Base-by-base conservation (phyloP, 2,888 invertebrate genomes). In the Onthophagus sagittarius region DNA sequence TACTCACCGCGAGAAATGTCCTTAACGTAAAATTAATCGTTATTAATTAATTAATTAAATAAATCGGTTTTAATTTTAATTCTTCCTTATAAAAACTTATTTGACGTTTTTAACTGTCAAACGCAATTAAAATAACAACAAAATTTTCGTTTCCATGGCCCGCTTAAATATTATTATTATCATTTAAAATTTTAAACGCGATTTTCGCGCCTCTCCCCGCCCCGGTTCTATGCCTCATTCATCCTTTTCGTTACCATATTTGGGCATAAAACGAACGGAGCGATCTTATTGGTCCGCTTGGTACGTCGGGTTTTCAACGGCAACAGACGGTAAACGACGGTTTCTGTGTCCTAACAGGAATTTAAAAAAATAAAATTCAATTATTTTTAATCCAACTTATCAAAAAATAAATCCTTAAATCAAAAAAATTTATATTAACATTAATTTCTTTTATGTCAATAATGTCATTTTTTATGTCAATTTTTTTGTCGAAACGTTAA, bases 241-340 rank as follows among this genome's bases (percentile, higher is more conserved):
- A 72, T 73, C 71, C 71, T 53, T 53, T 53, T 32, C 88, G 88
- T 91, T 90, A 90, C 93, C 93, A 90, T 92, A 92, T 92, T 92
- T 91, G 92, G 93, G 90, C 91, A 92, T 92, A 90, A 89, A 90
- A 90, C 89, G 89, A 89, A 89, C 87, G 84, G 86, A 83, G 88
- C 82, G 80, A 83, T 86, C 85, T 87, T 88, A 93, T 93, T 93
- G 93, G 92, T 87, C 82, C 86, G 75, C 74, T 74, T 73, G 76
- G 76, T 76, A 11, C 39, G 39, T 53, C 39, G 39, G 39, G 39
- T 53, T 53, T 11, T 7, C 39, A 11, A 11, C 39, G 11, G 39
- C 39, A 11, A 11, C 39, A 53, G 39, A 53, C 39, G 39, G 39
- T 53, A 53, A 1, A 53, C 39, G 39, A 53, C 39, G 39, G 23